Conservation (phyloP, 2,888 invertebrate species). For the Molorchus minor region DNA sequence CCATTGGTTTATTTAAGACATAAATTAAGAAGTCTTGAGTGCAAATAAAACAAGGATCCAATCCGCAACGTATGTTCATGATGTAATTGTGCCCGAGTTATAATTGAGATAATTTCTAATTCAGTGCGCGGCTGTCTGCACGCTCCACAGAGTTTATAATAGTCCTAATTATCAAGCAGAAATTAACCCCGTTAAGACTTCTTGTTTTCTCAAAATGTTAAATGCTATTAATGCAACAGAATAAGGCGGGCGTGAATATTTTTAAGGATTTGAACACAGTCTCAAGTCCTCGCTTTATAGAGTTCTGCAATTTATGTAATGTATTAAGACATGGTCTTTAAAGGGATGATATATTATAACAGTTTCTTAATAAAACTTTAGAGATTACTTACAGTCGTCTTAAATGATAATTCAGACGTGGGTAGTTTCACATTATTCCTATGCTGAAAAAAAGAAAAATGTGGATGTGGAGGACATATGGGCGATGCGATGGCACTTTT, state of each 20-base stretch:
- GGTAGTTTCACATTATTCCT: not conserved
- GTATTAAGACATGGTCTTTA: conserved; percentile 9
- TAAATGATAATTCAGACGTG: conserved; percentile 5
- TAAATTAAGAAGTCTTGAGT: too few species aligned
- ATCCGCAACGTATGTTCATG: not conserved
- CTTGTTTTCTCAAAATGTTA: not conserved
- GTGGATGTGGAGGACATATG: too few species aligned
- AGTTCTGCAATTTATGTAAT: conserved; percentile 17
- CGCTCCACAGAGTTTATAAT: conserved; percentile 4
- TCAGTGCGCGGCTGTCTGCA: not conserved
- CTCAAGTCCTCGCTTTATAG: conserved; percentile 6
- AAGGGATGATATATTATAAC: conserved; percentile 12
- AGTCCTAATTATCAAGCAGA: not conserved
- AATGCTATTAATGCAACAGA: not conserved
- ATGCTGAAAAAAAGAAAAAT: too few species aligned
- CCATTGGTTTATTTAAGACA: too few species aligned
- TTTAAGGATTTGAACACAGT: conserved; percentile 3
- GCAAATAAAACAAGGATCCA: not conserved
- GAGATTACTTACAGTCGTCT: too few species aligned
- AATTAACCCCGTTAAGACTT: conserved; percentile 12
- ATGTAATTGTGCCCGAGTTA: not conserved
- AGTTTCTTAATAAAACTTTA: conserved; percentile 6
- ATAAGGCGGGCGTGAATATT: conserved; percentile 11
- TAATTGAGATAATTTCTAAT: not conserved
- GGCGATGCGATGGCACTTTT: too few species aligned